Conservation (phyloP, 2,797 vertebrate genomes). For the Acipenser oxyrinchus region DNA sequence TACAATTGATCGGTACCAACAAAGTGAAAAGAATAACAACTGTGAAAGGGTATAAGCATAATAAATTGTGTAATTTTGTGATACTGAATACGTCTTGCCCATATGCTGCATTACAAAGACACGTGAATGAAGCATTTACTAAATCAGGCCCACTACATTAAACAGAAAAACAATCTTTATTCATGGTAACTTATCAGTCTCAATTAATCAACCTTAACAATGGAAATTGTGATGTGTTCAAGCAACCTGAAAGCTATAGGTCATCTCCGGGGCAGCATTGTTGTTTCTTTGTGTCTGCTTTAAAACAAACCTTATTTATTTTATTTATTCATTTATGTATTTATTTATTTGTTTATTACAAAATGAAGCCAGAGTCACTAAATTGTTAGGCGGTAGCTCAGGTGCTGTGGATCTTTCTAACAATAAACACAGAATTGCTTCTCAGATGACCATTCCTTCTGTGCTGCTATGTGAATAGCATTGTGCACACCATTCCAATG, state of each 20-base stretch:
- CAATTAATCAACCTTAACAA: slow-evolving; percentile 99
- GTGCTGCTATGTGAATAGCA: slow-evolving; percentile 87
- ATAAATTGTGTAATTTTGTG: slow-evolving; percentile 86
- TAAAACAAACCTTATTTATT: background rate
- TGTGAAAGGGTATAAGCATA: slow-evolving; percentile 85
- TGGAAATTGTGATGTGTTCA: slow-evolving; percentile 99
- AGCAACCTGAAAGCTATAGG: slow-evolving; percentile 97
- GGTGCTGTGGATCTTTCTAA: background rate
- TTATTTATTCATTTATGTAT: background rate
- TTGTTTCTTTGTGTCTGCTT: slow-evolving; percentile 68
- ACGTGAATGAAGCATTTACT: slow-evolving; percentile 96
- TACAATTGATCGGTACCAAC: slow-evolving; percentile 18
- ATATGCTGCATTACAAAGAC: slow-evolving; percentile 92
- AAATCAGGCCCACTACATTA: slow-evolving; percentile 98
- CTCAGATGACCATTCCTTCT: slow-evolving; percentile 71
- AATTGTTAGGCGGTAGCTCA: slow-evolving; percentile 1
- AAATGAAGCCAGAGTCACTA: too few relatives aligned
- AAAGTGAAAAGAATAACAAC: slow-evolving; percentile 32
- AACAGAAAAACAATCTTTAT: slow-evolving; percentile 98
- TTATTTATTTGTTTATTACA: background rate
- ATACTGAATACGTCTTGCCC: slow-evolving; percentile 93
- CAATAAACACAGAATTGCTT: background rate
- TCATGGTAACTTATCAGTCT: slow-evolving; percentile 99
- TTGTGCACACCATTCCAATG: slow-evolving; percentile 89
- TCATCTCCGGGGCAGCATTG: slow-evolving; percentile 95